Percentiles rank a stretch among this genome's conserved stretches.
Conservation (phyloP, 2,797 vertebrate species). For the Harpagifer antarcticus region DNA sequence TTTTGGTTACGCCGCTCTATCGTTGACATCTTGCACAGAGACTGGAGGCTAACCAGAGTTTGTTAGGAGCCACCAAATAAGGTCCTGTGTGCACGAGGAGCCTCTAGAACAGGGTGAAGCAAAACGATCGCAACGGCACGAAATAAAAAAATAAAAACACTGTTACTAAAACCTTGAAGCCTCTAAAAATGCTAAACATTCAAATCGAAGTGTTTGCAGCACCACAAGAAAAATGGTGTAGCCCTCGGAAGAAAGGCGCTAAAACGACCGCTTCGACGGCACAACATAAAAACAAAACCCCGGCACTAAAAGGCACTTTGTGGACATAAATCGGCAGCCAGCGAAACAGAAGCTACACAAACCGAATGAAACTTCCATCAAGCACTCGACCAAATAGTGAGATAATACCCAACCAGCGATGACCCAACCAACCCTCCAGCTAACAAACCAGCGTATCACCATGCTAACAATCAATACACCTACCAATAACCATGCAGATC, state of each 20-base stretch:
- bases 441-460: background rate
- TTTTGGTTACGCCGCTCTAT: background rate
- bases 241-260: no score
- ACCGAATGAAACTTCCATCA: slow-evolving; percentile 1
- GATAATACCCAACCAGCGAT: background rate
- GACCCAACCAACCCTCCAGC: background rate
- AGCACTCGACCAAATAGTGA: background rate
- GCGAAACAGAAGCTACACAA: background rate
- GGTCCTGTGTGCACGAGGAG: no score
- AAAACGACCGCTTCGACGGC: no score
- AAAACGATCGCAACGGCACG: no score
- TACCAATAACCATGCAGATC: background rate
- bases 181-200: no score
- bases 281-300: no score
- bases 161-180: no score
- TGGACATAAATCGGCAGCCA: background rate
- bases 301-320: no score
- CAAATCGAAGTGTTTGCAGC: no score
- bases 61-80: background rate
- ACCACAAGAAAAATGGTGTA: no score
- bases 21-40: background rate
- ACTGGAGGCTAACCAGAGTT: background rate
- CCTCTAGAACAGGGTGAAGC: no score
- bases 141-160: no score
- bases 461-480: background rate